Conservation (phyloP, 2,113 vertebrate species). For the Chitala chitala region DNA sequence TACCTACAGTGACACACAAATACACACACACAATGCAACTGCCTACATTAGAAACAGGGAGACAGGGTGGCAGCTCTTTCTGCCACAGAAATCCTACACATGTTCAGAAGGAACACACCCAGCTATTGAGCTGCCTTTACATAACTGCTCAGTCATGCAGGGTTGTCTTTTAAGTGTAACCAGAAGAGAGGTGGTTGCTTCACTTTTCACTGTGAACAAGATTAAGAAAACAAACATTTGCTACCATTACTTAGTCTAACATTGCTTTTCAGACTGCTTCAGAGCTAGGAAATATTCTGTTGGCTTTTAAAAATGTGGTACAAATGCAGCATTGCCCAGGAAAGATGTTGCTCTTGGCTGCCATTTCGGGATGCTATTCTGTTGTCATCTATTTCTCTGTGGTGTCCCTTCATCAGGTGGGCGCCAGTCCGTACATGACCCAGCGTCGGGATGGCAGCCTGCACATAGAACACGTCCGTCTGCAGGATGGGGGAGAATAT, state of each 20-base stretch:
- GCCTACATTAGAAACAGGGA: no score
- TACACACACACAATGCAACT: background rate
- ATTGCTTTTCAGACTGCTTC: background rate
- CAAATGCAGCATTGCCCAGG: background rate
- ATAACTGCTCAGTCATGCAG: no score
- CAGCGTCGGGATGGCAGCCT: constrained; percentile 84
- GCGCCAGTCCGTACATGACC: constrained; percentile 73
- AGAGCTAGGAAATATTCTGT: background rate
- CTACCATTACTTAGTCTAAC: background rate
- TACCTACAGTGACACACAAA: background rate
- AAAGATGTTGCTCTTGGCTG: background rate
- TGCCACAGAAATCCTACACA: no score
- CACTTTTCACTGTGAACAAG: background rate
- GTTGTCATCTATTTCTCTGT: background rate
- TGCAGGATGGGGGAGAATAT: constrained; percentile 80
- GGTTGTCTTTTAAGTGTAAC: no score
- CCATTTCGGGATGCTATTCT: background rate
- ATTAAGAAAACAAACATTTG: background rate
- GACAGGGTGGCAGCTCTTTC: no score
- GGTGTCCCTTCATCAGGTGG: constrained; percentile 61
- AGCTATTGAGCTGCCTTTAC: no score
- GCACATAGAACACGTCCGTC: constrained; percentile 78
- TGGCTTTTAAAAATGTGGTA: background rate
- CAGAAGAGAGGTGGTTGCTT: no score
- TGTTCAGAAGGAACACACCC: no score